Conservation (phyloP, 2,797 vertebrate genomes). For the Somateria mollissima region DNA sequence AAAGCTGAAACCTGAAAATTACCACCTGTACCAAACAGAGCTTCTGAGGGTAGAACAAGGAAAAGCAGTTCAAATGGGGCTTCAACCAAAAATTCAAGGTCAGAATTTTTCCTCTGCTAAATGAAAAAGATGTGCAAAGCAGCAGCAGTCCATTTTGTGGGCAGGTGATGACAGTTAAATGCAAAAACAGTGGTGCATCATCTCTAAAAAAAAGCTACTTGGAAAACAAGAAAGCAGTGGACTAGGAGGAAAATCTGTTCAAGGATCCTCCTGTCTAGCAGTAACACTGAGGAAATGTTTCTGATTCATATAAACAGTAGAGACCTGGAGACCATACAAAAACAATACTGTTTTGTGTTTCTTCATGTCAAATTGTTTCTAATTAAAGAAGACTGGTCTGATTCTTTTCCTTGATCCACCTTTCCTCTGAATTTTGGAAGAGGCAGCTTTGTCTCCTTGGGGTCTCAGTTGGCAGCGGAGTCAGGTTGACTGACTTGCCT, state of each 20-base stretch:
- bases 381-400: not conserved
- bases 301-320: not conserved
- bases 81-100: not conserved
- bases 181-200: not conserved
- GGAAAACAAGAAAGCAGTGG: not conserved
- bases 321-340: no score
- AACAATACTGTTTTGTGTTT: not conserved
- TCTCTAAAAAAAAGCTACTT: not conserved
- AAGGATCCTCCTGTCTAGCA: not conserved
- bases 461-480: not conserved
- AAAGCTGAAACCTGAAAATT: not conserved
- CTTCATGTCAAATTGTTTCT: not conserved
- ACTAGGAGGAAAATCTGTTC: not conserved
- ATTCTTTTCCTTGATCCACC: not conserved
- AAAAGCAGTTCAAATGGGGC: not conserved
- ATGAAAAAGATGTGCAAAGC: not conserved
- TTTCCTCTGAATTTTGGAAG: not conserved
- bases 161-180: not conserved
- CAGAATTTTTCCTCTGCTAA: not conserved
- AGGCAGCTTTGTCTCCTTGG: not conserved
- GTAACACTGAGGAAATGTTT: not conserved
- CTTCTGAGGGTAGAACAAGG: not conserved
- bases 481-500: not conserved
- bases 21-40: not conserved
- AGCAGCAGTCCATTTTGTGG: not conserved